A percentile compares a stretch with the other conserved stretches of the same genome.
These are phyloP conservation scores for Diabrotica balteata DNA, from an alignment of 2,888 invertebrate species.

Conservation along the genomic window DNA sequence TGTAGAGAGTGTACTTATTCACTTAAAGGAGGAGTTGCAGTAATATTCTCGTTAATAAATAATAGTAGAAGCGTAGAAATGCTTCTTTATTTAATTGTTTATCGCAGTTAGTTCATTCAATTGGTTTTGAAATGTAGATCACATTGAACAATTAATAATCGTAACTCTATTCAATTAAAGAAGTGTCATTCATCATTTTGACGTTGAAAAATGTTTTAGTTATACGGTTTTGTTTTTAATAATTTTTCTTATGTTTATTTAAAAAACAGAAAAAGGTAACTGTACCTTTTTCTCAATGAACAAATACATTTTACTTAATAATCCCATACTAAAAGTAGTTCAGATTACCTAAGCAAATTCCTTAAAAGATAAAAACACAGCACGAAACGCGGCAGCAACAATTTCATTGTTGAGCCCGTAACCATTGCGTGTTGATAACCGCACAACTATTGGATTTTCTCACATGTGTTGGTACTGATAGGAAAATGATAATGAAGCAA, in stretches of 20 bases:
- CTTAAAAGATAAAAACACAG: neutral
- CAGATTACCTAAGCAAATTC: slow-evolving; percentile 8
- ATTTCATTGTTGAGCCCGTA: neutral
- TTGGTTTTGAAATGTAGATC: slow-evolving; percentile 6
- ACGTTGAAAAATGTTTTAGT: too few relatives aligned
- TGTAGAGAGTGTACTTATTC: slow-evolving; percentile 25
- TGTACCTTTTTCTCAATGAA: too few relatives aligned
- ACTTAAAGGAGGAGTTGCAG: slow-evolving; percentile 5
- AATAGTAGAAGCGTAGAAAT: slow-evolving; percentile 12
- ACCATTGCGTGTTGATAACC: neutral
- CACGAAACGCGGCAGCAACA: neutral
- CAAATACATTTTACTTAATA: neutral
- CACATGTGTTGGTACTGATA: slow-evolving; percentile 3
- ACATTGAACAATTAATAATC: neutral
- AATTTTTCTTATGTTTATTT: too few relatives aligned
- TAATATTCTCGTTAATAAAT: slow-evolving; percentile 3
- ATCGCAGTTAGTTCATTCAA: neutral
- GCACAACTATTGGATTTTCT: neutral
- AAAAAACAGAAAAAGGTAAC: too few relatives aligned
- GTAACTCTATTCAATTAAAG: neutral
- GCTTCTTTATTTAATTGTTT: slow-evolving; percentile 4
- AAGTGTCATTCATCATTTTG: neutral
- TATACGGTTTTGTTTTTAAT: too few relatives aligned
- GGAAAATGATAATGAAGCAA: slow-evolving; percentile 17
- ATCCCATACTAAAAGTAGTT: neutral